Conservation (phyloP, 1,140 invertebrate species). For the Drosophila navojoa region DNA sequence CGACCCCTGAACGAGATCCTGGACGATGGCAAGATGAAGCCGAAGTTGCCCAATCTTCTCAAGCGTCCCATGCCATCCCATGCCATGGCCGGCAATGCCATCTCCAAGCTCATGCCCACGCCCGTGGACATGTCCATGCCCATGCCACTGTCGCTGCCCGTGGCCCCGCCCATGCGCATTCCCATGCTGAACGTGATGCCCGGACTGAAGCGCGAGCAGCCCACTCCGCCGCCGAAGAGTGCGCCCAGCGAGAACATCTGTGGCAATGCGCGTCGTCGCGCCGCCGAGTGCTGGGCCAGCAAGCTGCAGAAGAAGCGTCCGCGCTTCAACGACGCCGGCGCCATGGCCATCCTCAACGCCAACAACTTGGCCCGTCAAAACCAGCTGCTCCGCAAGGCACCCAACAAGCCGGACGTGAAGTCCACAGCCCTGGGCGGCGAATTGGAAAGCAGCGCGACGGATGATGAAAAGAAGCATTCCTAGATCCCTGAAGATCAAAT, state of each 20-base stretch:
- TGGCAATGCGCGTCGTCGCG: conserved; percentile 64
- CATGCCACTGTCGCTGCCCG: not conserved
- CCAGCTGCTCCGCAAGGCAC: too few relatives aligned
- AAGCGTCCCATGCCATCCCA: not conserved
- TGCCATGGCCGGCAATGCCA: too few relatives aligned
- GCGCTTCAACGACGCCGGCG: conserved; percentile 47
- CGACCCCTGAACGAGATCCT: conserved; percentile 86
- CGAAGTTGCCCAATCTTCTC: too few relatives aligned
- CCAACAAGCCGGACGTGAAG: too few relatives aligned
- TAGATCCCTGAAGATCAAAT: too few relatives aligned
- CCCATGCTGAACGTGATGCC: not conserved
- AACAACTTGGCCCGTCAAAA: conserved; percentile 4
- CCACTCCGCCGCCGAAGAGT: not conserved
- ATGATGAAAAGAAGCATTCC: too few relatives aligned
- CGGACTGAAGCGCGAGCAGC: not conserved
- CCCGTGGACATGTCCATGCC: not conserved
- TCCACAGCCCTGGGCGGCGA: too few relatives aligned
- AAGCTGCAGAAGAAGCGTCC: conserved; percentile 62
- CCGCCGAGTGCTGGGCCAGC: conserved; percentile 62
- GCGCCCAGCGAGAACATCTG: not conserved
- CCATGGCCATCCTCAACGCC: not conserved
- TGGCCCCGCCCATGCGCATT: not conserved
- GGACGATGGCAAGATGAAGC: not conserved
- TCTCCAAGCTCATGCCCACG: too few relatives aligned
- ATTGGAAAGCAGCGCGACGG: too few relatives aligned